phyloP scores from a whole-genome alignment of 1,140 invertebrate species.

The Diachasma alloeum region DNA sequence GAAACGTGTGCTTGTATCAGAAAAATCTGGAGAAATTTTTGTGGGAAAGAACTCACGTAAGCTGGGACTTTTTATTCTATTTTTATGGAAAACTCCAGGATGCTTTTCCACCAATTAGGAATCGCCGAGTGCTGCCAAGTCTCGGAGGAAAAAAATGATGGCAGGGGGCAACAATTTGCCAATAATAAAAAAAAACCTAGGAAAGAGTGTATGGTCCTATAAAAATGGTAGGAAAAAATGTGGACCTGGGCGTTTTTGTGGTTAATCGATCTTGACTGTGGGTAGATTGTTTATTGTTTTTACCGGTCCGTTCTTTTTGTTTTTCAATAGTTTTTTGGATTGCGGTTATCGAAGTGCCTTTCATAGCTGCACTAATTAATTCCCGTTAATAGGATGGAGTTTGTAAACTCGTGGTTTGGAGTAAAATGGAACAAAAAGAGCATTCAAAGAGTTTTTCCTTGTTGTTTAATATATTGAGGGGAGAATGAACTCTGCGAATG shows the following conservation, averaged over 20 bases:
- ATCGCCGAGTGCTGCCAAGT: neutral
- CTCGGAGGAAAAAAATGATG: neutral
- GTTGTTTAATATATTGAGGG: neutral
- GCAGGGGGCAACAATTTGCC: neutral
- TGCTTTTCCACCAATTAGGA: neutral
- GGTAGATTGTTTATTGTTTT: slow-evolving; percentile 25
- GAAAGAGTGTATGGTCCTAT: slow-evolving; percentile 8
- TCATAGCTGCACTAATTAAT: neutral
- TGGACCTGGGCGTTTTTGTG: slow-evolving; percentile 8
- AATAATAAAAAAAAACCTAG: neutral
- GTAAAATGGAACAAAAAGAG: neutral
- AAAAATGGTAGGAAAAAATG: neutral
- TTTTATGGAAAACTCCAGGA: neutral
- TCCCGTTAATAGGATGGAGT: neutral
- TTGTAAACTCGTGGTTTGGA: neutral
- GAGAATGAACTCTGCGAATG: neutral
- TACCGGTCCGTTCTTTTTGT: neutral
- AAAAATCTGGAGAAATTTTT: neutral
- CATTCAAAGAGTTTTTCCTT: neutral
- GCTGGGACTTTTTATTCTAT: neutral
- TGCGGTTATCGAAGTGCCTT: neutral
- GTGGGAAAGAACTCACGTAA: neutral
- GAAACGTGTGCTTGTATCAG: neutral
- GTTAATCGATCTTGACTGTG: slow-evolving; percentile 17
- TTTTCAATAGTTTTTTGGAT: neutral